Base-by-base conservation (phyloP, 1,140 invertebrate species). In the Scaptomyza montana region DNA sequence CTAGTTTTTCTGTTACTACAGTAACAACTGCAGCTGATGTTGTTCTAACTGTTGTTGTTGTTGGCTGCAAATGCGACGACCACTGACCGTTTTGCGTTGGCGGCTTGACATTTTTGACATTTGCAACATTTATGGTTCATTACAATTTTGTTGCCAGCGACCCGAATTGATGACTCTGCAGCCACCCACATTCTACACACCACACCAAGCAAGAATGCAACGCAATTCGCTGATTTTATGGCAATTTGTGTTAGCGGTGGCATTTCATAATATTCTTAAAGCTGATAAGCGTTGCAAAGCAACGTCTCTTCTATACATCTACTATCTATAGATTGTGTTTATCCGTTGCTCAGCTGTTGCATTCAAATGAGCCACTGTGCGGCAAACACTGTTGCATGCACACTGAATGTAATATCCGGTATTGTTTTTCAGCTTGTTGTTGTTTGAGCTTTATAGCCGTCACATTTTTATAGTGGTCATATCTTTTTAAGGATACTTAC, bases 61-160 rank as follows among this genome's bases (percentile, higher is more conserved):
- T 46, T 55, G 45, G 49, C 63, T 45, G 54, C 68, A 59, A 64
- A 53, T 77, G 54, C 47, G 66, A 55, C 66, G 64, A 77, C 78
- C 74, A 56, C 64, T 77, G 78, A 68, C 68, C 57, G 53, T 74
- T 74, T 69, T 74, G 57, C 49, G 75, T 66, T 86, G 81, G 70
- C 85, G 78, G 84, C 80, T 73, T 80, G 78, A 85, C 86, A 89
- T 78, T 79, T 89, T 65, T 89, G 86, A 87, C 79, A 87, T 80
- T 90, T 77, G 80, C 80, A 84, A 80, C 81, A 87, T 86, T 80
- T 84, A 84, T 80, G 70, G 82, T 74, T 77, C 81, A 78, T 69
- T 80, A 76, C 75, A 75, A 70, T 59, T 72, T 53, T 82, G 79
- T 69, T 63, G 77, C 61, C 64, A 59, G 21, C 62, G 65, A 80